Evolutionary conservation across 1,140 invertebrate genomes (phyloP), one percentile per base, ranked within the genome.

Genomic region (Papilio polyxenes): DNA sequence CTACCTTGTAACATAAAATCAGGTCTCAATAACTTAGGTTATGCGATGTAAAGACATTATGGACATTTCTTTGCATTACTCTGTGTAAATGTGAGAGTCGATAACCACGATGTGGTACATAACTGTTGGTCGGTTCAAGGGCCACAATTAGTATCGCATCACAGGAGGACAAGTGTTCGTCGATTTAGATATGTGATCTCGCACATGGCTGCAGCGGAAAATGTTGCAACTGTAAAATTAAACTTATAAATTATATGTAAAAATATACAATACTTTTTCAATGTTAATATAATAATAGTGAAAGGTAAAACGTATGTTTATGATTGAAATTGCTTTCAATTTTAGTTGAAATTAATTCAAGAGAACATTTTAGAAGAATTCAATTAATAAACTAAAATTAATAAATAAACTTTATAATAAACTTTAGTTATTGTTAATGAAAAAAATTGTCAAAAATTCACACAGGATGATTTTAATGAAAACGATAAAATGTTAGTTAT

Each of bases 131-230:
- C 75, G 80, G 80, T 75, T 48, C 79, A 80, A 83, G 56, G 81
- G 82, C 81, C 56, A 81, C 81, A 82, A 85, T 85, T 85, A 85
- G 82, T 83, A 80, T 80, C 82, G 62, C 84, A 85, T 85, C 81
- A 85, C 23, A 53, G 40, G 80, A 75, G 56, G 81, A 83, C 84
- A 85, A 82, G 80, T 81, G 82, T 79, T 77, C 40, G 75, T 51
- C 74, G 53, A 40, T 75, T 81, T 23, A 53, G 74, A 82, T 81
- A 62, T 75, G 53, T 65, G 53, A 79, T 65, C 31, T 44, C 13
- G 44, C 53, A 56, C 15, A 56, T 51, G 48, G 75, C 48, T 49
- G n/a, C 75, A 59, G 9, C 56, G 56, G n/a, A 9, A 59, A 59
- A n/a, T 59, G 56, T 10, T 20, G n/a, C 9, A 59, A 59, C 56